phyloP scores from a whole-genome alignment of 2,888 invertebrate genomes.

The Platerodrilus igneus region DNA sequence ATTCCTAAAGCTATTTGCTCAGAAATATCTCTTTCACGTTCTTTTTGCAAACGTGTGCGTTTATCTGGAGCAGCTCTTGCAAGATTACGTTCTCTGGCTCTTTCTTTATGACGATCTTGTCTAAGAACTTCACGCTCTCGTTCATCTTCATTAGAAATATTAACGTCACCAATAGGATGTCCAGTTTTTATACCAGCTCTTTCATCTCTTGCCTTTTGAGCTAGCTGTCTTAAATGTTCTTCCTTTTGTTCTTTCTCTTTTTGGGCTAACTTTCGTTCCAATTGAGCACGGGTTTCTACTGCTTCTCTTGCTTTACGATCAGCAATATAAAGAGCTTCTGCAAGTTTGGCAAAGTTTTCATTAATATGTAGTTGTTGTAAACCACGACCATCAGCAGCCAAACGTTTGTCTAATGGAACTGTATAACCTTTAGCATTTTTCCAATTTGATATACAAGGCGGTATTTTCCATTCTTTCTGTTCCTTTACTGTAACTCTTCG shows the following conservation, averaged over 20 bases:
- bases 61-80: constrained; percentile 94
- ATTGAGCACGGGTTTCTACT: constrained; percentile 91
- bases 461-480: constrained; percentile 98
- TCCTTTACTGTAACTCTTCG: constrained; percentile 97
- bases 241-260: constrained; percentile 98
- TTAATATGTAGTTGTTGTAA: constrained; percentile 96
- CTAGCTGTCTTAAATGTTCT: constrained; percentile 86
- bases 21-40: constrained; percentile 93
- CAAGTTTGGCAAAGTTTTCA: constrained; percentile 97
- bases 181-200: constrained; percentile 72
- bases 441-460: constrained; percentile 99
- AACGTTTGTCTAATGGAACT: constrained; percentile 93
- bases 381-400: constrained; percentile 97
- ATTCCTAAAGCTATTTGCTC: constrained; percentile 97
- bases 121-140: constrained; percentile 82
- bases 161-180: constrained; percentile 40
- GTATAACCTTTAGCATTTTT: constrained; percentile 98
- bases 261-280: constrained; percentile 94
- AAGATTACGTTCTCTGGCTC: constrained; percentile 89
- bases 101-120: constrained; percentile 83
- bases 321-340: constrained; percentile 96
- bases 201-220: constrained; percentile 93
- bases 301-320: constrained; percentile 95
- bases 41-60: constrained; percentile 78
- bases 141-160: constrained; percentile 63